Conservation (phyloP, 2,888 invertebrate genomes). For the Eupeodes latifasciatus region DNA sequence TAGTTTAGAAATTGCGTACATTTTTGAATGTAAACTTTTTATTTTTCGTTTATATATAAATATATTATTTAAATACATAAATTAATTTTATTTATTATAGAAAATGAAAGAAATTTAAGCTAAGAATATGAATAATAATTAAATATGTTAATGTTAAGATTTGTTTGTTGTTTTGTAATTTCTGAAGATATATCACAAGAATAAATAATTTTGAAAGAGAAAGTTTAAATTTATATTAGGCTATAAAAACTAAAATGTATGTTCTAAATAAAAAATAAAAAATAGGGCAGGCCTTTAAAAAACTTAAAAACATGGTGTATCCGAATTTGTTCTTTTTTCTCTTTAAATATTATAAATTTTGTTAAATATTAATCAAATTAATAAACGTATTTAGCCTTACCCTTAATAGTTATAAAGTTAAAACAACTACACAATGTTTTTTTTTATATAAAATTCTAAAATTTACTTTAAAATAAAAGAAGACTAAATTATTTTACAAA, state of each 20-base stretch:
- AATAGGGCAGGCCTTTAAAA: neutral
- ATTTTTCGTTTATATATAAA: neutral
- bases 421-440: no score
- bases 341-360: no score
- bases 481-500: neutral
- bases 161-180: neutral
- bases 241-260: neutral
- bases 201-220: conserved; percentile 57
- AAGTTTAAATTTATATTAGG: neutral
- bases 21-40: conserved; percentile 79
- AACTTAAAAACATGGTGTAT: no score
- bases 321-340: no score
- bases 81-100: conserved; percentile 15
- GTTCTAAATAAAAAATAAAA: no score
- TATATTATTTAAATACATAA: conserved; percentile 25
- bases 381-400: no score
- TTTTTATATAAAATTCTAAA: no score
- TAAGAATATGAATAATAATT: conserved; percentile 41
- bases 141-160: neutral
- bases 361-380: no score
- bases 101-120: conserved; percentile 57
- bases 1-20: conserved; percentile 84
- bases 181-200: conserved; percentile 58
- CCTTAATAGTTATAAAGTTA: no score
- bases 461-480: no score